phyloP scores from a whole-genome alignment of 2,888 invertebrate species.

The Drosophila villosipedis region DNA sequence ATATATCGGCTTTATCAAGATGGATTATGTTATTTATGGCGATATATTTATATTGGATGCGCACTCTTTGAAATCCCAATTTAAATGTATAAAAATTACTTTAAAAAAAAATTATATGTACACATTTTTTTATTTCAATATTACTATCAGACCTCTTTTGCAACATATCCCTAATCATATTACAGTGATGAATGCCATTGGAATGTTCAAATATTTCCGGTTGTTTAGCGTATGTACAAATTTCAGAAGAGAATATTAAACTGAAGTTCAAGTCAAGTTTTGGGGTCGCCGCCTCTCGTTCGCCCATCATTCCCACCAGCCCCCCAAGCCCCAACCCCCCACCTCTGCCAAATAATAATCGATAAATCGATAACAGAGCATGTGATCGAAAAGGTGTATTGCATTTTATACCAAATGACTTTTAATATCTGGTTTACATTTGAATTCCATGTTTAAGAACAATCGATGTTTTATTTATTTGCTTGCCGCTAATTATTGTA shows the following conservation, averaged over 20 bases:
- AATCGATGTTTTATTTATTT: conserved; percentile 72
- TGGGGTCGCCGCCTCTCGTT: background rate
- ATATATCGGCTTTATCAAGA: background rate
- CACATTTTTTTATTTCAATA: background rate
- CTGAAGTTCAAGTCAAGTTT: background rate
- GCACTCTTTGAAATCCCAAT: background rate
- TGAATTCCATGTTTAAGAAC: conserved; percentile 75
- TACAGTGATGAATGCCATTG: background rate
- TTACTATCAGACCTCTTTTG: background rate
- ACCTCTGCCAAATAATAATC: background rate
- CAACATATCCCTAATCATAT: background rate
- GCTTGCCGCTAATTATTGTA: conserved; percentile 79
- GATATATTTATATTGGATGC: background rate
- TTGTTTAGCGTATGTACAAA: background rate
- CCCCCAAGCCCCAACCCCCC: background rate
- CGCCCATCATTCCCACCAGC: background rate
- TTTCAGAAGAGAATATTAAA: background rate
- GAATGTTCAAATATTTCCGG: background rate
- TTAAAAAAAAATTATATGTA: background rate
- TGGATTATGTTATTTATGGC: background rate
- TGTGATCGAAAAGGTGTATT: conserved; percentile 52
- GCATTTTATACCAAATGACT: conserved; percentile 74
- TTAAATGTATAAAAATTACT: background rate
- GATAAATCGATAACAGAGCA: conserved; percentile 26
- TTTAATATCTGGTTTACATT: conserved; percentile 73